phyloP scores from a whole-genome alignment of 2,888 invertebrate species.

The Trachelus iudaicus region DNA sequence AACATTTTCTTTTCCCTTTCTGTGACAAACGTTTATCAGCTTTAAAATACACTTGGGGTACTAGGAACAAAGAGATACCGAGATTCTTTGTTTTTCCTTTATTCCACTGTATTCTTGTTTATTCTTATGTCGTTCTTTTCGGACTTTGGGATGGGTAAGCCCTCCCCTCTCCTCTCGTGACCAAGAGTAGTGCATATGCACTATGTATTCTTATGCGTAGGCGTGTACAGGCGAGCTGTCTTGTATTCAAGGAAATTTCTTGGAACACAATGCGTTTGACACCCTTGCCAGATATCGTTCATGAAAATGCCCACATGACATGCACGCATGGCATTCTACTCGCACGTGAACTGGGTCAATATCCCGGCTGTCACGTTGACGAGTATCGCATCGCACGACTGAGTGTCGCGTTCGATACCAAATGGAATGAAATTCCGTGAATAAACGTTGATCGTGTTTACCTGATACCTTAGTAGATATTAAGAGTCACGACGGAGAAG shows the following conservation, averaged over 20 bases:
- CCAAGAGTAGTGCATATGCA: not conserved
- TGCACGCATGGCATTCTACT: conserved; percentile 25
- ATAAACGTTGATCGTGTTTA: not conserved
- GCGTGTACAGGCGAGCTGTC: not conserved
- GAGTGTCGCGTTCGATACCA: conserved; percentile 8
- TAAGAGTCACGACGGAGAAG: not conserved
- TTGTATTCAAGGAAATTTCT: not conserved
- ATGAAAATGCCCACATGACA: conserved; percentile 14
- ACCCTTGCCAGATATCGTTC: not conserved
- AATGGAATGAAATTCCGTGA: conserved; percentile 21
- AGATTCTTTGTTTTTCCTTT: not conserved
- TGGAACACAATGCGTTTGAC: not conserved
- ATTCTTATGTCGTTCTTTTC: not conserved
- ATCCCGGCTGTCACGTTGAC: conserved; percentile 44
- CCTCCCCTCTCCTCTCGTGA: not conserved
- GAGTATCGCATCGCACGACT: conserved; percentile 5
- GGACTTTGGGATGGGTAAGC: not conserved
- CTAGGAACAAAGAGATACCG: not conserved
- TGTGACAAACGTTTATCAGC: not conserved
- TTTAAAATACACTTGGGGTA: not conserved
- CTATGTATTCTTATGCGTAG: not conserved
- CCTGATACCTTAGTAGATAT: not conserved
- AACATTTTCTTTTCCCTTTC: not conserved
- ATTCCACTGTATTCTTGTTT: not conserved
- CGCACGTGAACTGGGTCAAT: conserved; percentile 47